Base-by-base conservation (phyloP, 2,888 invertebrate species). In the Tetrapedia diversipes region DNA sequence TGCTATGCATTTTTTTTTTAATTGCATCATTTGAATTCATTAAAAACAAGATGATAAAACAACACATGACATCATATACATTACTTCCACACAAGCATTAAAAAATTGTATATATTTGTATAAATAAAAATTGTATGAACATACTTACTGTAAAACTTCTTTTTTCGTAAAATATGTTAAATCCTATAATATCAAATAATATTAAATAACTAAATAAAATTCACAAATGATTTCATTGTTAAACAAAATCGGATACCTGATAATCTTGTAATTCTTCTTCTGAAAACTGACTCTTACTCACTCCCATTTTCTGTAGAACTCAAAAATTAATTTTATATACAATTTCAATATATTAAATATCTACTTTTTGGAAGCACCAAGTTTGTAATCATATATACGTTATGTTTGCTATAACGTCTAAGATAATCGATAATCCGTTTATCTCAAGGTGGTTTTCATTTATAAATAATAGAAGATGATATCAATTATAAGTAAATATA, bases 111-210 rank as follows among this genome's bases (percentile, higher is more conserved):
- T 4, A 59, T 49, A 51, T 34, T 56, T 32, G 4, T 34, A 4
- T 1, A 37, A 53, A 43, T 41, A 6, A 51, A 14, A 16, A 34
- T 43, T 19, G 16, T 59, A 3, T 67, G 65, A 77, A 43, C 59
- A 69, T 89, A 95, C 96, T 95, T 93, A 97, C 97, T 95, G 95
- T 77, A 98, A 92, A 57, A 98, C 97, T 94, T 98, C 98, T 88
- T 97, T 97, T 89, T 97, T 97, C 0, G 97, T 97, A 91, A 98
- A 98, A 92, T 97, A 98, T 22, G 98, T 98, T 80, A 98, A 94
- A 92, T 98, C 98, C 97, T 97, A 92, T 59, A 76, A 76, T n/a
- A 24, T 94, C 93, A 77, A 81, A 84, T 75, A 66, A 74, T 73
- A 77, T 45, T 57, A 34, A 37, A 24, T 16, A 41, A 77, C 11